A percentile compares a stretch with the other conserved stretches of the same genome.
Evolutionary conservation across 2,113 vertebrate genomes (phyloP).

Genomic region (Eubucco bourcierii): DNA sequence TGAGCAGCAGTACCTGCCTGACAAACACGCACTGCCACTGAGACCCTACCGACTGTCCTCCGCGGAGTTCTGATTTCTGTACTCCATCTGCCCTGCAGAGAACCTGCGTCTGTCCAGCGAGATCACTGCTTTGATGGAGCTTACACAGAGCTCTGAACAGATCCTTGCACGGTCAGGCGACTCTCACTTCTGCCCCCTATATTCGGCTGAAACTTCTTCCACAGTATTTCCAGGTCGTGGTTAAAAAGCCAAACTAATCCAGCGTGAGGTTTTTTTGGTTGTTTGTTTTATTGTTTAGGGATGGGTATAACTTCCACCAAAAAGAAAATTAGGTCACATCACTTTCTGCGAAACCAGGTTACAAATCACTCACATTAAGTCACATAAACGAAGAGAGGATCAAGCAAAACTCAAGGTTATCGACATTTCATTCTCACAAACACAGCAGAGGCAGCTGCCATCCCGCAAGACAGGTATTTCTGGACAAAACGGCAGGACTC

Average conservation of each 20-base stretch:
- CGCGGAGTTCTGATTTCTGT: not conserved
- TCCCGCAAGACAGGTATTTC: not conserved
- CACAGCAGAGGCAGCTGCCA: not conserved
- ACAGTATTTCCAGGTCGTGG: accelerated
- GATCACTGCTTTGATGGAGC: too few relatives aligned
- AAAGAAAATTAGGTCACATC: not conserved
- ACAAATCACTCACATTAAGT: not conserved
- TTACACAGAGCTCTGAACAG: not conserved
- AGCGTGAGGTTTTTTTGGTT: not conserved
- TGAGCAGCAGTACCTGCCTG: too few relatives aligned
- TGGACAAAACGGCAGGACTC: not conserved
- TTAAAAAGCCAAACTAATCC: not conserved
- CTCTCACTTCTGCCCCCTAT: not conserved
- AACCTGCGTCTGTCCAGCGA: not conserved
- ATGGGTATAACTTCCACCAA: accelerated
- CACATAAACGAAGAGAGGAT: not conserved
- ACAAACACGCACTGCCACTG: accelerated
- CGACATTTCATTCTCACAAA: not conserved
- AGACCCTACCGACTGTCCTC: not conserved
- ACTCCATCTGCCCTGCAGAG: not conserved
- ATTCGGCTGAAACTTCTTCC: not conserved
- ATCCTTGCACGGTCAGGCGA: accelerated
- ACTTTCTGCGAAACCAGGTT: not conserved
- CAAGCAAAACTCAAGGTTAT: not conserved
- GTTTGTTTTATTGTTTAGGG: not conserved